Base-by-base conservation (phyloP, 2,888 invertebrate species). In the Pasiphila rectangulata region DNA sequence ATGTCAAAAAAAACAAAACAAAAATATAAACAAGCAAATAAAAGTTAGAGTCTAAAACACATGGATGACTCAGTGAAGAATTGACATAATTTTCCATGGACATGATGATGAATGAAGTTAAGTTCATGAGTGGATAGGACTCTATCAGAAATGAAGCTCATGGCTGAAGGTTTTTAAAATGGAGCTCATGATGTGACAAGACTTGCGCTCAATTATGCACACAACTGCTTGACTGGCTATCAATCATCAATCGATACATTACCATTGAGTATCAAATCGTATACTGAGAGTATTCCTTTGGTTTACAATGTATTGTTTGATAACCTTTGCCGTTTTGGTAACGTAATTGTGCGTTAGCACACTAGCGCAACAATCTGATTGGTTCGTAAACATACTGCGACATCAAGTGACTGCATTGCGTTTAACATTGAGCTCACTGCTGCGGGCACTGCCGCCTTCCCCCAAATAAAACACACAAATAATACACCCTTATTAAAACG, bases 351-450 rank as follows among this genome's bases (percentile, higher is more conserved):
- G 85, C 87, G 78, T 83, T 79, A 82, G 84, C 85, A 86, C 85
- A 82, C 87, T 87, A 88, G 87, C 87, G 79, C 79, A 82, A 83
- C 75, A 81, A 80, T 86, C 78, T 78, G 73, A 85, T 82, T 83
- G 75, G 79, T 81, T 83, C 75, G 79, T 75, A 72, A 78, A 88
- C 88, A 82, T 88, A 88, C 88, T 85, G 87, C 82, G 86, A 87
- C 86, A 75, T 88, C 86, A 68, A 83, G 80, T 72, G 90, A 90
- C 90, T 91, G 91, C 84, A 92, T 91, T 85, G 93, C 91, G 90
- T 92, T 92, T 91, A 93, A 91, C 90, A 93, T 92, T 88, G 93
- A 91, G 89, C 92, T 92, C 90, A 93, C 91, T 86, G 92, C 92
- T 83, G 92, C 91, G 84, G 93, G 93, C 87, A 92, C 92, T 88